Percentiles rank a stretch among this genome's conserved stretches.
phyloP scores from a whole-genome alignment of 1,140 invertebrate genomes.

The Euura saliciscinereae region DNA sequence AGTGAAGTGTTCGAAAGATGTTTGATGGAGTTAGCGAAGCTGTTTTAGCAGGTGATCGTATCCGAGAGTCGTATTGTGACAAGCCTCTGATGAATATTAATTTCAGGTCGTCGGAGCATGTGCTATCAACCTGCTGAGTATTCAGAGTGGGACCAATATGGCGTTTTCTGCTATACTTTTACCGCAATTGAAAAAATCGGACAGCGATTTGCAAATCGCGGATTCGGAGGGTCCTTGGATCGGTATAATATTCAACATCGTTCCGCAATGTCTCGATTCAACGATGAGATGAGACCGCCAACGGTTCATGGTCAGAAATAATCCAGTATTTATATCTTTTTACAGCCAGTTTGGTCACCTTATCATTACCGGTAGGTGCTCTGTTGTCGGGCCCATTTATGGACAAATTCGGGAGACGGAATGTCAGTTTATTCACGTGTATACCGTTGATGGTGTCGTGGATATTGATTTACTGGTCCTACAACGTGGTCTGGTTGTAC shows the following conservation, averaged over 20 bases:
- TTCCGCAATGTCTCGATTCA: too few species aligned
- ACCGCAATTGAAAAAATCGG: constrained; percentile 49
- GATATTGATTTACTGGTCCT: constrained; percentile 57
- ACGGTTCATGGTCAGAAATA: too few species aligned
- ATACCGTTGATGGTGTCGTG: constrained; percentile 66
- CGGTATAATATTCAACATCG: neutral
- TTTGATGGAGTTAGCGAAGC: too few species aligned
- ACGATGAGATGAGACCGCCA: too few species aligned
- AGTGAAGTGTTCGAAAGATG: too few species aligned
- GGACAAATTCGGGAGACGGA: constrained; percentile 69
- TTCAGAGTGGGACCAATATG: constrained; percentile 63
- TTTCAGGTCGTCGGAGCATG: constrained; percentile 54
- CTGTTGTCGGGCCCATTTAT: constrained; percentile 63
- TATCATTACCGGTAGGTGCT: constrained; percentile 62
- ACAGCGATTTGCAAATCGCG: constrained; percentile 37
- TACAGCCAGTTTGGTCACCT: constrained; percentile 62
- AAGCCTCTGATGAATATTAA: neutral
- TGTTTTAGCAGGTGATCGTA: too few species aligned
- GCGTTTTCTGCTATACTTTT: constrained; percentile 61
- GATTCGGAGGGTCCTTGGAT: constrained; percentile 5
- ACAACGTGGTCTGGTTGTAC: constrained; percentile 55
- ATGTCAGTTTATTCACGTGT: constrained; percentile 60
- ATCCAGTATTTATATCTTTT: constrained; percentile 27
- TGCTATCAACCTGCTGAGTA: constrained; percentile 54
- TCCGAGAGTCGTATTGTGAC: too few species aligned